Evolutionary conservation across 1,140 invertebrate genomes (phyloP).

Genomic region (Yoshiicerus persimilis): DNA sequence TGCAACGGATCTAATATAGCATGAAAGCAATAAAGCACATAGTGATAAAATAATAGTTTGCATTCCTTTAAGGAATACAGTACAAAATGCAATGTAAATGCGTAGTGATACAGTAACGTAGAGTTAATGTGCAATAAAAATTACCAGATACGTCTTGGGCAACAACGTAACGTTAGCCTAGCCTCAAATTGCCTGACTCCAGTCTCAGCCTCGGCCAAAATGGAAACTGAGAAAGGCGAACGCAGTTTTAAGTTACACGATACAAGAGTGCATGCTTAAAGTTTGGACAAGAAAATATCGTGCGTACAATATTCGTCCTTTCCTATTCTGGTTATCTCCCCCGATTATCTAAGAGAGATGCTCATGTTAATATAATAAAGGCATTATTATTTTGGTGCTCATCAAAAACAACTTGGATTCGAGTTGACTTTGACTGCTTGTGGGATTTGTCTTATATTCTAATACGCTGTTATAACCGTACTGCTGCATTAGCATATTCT

Average conservation of each 20-base stretch:
- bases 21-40: neutral
- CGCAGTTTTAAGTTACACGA: neutral
- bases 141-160: neutral
- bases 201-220: neutral
- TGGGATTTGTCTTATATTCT: neutral
- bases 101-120: constrained; percentile 5
- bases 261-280: neutral
- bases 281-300: neutral
- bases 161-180: neutral
- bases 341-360: constrained; percentile 1
- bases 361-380: constrained; percentile 5
- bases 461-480: neutral
- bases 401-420: neutral
- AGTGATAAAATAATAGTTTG: neutral
- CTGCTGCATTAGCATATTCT: neutral
- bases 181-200: neutral
- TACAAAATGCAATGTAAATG: neutral
- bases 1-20: neutral
- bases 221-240: neutral
- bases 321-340: constrained; percentile 7
- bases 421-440: neutral
- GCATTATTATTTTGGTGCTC: neutral
- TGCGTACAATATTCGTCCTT: constrained; percentile 7
- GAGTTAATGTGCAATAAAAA: constrained; percentile 13
- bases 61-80: neutral